Evolutionary conservation across 1,140 invertebrate species (phyloP), one percentile per base, ranked within the genome.

Genomic region (Planococcus citri): DNA sequence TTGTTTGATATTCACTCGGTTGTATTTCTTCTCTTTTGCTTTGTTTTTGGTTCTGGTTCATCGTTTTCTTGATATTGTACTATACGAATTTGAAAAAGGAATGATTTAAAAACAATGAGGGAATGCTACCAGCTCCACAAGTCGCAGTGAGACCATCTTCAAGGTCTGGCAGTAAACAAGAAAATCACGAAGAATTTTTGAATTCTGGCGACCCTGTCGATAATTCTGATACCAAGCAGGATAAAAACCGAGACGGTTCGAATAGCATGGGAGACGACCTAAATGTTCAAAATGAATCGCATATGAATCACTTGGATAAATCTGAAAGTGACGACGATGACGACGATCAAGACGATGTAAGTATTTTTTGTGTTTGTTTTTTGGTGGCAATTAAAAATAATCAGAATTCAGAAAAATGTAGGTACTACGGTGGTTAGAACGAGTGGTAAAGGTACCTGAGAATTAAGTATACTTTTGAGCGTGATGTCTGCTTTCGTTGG

Each of bases 231-330:
- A 9, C 20, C 3, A 27, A 64, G 10, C 21, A 64, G 17, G 60
- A 27, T 64, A 27, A 24, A 25, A 64, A 20, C 22, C 12, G 60
- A 22, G 60, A 64, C 20, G 60, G 10, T 3, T 24, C 17, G 9
- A 27, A 27, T 27, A 64, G 21, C 17, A 64, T 64, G 60, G 60
- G 60, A 24, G 60, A 64, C 60, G 60, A 64, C 9, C 9, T 64
- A 21, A 17, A 6, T 25, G 22, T 1, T 4, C 60, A 24, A 24
- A 27, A 27, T 27, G 60, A 64, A 24, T 9, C 8, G 20, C 60
- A 64, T 64, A 64, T 27, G 60, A 64, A 64, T 64, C 60, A 64
- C 24, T 14, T 64, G 60, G 60, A 64, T 24, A 64, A 64, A 27
- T 64, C 60, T 24, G 60, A 64, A 25, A 64, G 22, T 9, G 60